phyloP scores from a whole-genome alignment of 2,888 invertebrate species.

The Odontothrips loti region DNA sequence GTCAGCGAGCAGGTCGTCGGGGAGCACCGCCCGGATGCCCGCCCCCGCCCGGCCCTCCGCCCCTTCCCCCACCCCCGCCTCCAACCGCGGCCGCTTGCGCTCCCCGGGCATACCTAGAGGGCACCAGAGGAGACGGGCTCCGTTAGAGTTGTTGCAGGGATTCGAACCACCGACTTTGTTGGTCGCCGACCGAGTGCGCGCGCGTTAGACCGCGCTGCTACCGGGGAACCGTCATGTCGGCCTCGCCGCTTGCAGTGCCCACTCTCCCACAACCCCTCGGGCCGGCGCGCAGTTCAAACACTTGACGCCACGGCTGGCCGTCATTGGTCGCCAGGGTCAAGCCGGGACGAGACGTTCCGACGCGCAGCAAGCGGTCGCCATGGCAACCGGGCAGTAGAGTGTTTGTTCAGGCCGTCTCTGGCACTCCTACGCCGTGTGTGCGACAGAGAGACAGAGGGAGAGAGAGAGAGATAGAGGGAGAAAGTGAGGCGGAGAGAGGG shows the following conservation, averaged over 20 bases:
- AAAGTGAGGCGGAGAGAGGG: neutral
- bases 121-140: neutral
- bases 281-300: neutral
- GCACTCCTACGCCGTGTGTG: neutral
- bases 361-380: neutral
- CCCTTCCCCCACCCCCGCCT: neutral
- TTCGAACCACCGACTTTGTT: too few relatives aligned
- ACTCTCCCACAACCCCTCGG: too few relatives aligned
- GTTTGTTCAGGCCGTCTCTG: neutral
- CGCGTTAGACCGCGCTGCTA: too few relatives aligned
- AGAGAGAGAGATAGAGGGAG: neutral
- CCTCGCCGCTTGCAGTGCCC: too few relatives aligned
- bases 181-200: neutral
- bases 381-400: neutral
- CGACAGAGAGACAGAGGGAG: neutral
- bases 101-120: constrained; percentile 1
- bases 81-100: neutral
- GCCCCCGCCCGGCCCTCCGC: neutral
- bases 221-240: too few relatives aligned
- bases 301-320: neutral
- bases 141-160: neutral
- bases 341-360: neutral
- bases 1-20: constrained; percentile 54
- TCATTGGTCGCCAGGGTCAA: neutral
- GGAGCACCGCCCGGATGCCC: constrained; percentile 42